phyloP scores from a whole-genome alignment of 2,888 invertebrate species.

The Drosophila sordidula region DNA sequence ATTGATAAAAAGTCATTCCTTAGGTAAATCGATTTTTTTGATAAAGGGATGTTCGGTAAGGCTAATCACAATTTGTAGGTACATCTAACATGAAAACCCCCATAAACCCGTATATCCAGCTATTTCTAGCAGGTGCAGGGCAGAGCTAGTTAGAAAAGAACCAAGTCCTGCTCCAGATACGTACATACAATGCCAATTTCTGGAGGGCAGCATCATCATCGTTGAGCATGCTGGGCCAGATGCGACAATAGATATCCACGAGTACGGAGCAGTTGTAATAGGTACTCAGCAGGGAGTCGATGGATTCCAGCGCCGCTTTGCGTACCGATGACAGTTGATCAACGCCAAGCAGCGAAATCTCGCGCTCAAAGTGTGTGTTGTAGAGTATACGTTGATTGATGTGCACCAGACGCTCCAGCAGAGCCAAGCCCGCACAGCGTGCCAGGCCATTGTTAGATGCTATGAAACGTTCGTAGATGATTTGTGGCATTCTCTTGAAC shows the following conservation, averaged over 20 bases:
- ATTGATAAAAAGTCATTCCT: too few species aligned
- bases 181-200: slow-evolving; percentile 79
- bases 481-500: slow-evolving; percentile 77
- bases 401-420: slow-evolving; percentile 79
- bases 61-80: too few species aligned
- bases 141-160: background rate
- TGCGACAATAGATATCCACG: slow-evolving; percentile 83
- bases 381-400: slow-evolving; percentile 82
- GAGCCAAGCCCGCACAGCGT: slow-evolving; percentile 78
- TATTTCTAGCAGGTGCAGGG: too few species aligned
- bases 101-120: too few species aligned
- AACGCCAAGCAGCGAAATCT: slow-evolving; percentile 71
- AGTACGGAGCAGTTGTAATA: slow-evolving; percentile 83
- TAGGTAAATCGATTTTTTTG: too few species aligned
- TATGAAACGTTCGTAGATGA: slow-evolving; percentile 76
- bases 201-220: slow-evolving; percentile 81
- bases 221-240: slow-evolving; percentile 82
- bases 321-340: slow-evolving; percentile 81
- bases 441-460: slow-evolving; percentile 73
- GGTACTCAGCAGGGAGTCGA: slow-evolving; percentile 76
- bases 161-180: slow-evolving; percentile 12
- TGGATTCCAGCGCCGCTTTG: slow-evolving; percentile 76
- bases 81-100: too few species aligned
- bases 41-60: too few species aligned
- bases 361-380: slow-evolving; percentile 83